Evolutionary conservation across 2,113 vertebrate species (phyloP), one percentile per base, ranked within the genome.

Genomic region (Salvelinus fontinalis): DNA sequence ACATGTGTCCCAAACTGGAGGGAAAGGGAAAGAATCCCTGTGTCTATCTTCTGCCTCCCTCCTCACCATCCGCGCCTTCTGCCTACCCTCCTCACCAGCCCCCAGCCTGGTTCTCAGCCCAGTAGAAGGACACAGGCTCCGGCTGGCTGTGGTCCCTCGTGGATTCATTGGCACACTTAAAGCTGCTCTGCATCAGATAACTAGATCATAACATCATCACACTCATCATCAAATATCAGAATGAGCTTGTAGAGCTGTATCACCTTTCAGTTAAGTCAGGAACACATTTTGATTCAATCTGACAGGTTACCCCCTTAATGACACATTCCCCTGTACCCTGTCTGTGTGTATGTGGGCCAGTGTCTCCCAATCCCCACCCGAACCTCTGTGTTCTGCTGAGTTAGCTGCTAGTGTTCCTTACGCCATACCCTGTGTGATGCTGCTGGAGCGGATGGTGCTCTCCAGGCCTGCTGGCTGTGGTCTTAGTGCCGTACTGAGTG

Each of bases 331-430:
- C 13, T 71, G 22, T 77, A 13, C 39, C 71, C 49, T 51, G 39
- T 83, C 77, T 70, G 26, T 77, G 73, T 48, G 67, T 34, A 60
- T 68, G 68, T 7, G 75, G 39, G 9, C n/a, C 68, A 48, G 62
- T 64, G 57, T 34, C 20, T 65, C 31, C 67, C 39, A 26, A 14
- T 4, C 67, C 54, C 22, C 73, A 65, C 80, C 14, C 34, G 18
- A 69, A 26, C 68, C 48, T 80, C 74, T 78, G 73, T 39, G 59
- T 88, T 83, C 80, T 89, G 90, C 87, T 91, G 88, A 89, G 82
- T 81, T 87, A 79, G 88, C 87, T 79, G 80, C 77, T 74, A 62
- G 60, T 44, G 22, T 29, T 29, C 34, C 31, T 80, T 3, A 26
- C 11, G 22, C 62, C 31, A 44, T 51, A 31, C 68, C 49, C n/a